Conservation (phyloP, 1,140 invertebrate genomes). For the Zophobas morio region DNA sequence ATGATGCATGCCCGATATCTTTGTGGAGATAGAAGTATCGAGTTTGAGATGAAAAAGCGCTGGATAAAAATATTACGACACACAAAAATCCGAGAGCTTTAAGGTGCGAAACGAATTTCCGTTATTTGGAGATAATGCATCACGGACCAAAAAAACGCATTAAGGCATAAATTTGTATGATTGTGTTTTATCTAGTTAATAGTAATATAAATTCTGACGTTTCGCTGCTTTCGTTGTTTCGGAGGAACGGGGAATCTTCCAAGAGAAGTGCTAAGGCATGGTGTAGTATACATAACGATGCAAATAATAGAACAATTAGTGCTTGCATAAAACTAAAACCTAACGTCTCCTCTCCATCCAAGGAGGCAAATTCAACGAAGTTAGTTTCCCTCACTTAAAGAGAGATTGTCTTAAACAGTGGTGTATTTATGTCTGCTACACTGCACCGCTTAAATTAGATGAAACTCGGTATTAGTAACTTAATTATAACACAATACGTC, state of each 20-base stretch:
- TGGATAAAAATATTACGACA: constrained; percentile 15
- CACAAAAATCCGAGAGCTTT: constrained; percentile 6
- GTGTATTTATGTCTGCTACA: neutral
- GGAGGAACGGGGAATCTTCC: too few species aligned
- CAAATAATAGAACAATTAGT: too few species aligned
- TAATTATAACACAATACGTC: neutral
- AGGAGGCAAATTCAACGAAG: neutral
- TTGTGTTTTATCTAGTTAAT: too few species aligned
- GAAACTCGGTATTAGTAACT: neutral
- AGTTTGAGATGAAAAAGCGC: neutral
- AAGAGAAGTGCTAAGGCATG: too few species aligned
- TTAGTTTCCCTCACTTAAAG: neutral
- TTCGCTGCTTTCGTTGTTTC: too few species aligned
- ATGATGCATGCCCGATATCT: constrained; percentile 38
- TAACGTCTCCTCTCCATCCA: too few species aligned
- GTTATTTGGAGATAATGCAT: constrained; percentile 19
- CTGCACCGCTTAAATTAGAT: neutral
- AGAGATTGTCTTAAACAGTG: neutral
- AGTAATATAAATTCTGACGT: too few species aligned
- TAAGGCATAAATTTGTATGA: too few species aligned
- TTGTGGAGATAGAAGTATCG: constrained; percentile 27
- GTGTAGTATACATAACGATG: too few species aligned
- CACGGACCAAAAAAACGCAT: too few species aligned
- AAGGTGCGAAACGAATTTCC: constrained; percentile 20
- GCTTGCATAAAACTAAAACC: too few species aligned